Percentiles rank a stretch among this genome's conserved stretches.
phyloP scores from a whole-genome alignment of 2,113 vertebrate genomes.

The Spermophilus dauricus region DNA sequence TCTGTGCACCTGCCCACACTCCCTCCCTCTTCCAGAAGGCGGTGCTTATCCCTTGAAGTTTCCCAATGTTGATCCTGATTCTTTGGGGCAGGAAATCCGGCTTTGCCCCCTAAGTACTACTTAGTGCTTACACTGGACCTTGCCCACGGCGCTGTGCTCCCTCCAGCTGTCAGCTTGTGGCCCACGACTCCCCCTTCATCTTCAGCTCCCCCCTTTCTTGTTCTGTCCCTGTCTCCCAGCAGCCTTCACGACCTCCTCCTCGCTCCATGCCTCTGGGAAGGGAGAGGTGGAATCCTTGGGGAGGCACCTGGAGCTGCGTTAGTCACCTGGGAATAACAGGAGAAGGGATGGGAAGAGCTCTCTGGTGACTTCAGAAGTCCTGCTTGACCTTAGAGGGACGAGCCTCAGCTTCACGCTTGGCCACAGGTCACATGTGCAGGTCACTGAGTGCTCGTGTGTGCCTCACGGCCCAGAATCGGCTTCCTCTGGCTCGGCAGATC shows the following conservation, averaged over 20 bases:
- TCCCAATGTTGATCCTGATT: neutral
- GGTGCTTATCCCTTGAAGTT: neutral
- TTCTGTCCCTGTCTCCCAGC: neutral
- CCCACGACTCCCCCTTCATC: neutral
- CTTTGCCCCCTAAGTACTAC: neutral
- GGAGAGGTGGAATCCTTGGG: neutral
- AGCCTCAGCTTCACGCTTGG: neutral
- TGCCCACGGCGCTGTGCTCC: neutral
- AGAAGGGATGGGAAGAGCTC: constrained; percentile 1
- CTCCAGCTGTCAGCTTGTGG: neutral
- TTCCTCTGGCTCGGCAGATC: too few relatives aligned
- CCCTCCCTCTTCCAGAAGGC: neutral
- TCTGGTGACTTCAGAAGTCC: neutral
- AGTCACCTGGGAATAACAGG: constrained; percentile 7
- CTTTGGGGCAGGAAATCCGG: neutral
- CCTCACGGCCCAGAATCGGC: neutral
- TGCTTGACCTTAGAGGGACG: neutral
- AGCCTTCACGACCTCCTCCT: neutral
- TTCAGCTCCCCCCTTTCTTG: too few relatives aligned
- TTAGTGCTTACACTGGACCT: neutral
- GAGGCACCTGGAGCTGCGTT: neutral
- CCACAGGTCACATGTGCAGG: neutral
- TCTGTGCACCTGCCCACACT: neutral
- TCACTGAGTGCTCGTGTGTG: neutral
- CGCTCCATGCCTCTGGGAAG: neutral